Base-by-base conservation (phyloP, 2,113 vertebrate species). In the Uria aalge region DNA sequence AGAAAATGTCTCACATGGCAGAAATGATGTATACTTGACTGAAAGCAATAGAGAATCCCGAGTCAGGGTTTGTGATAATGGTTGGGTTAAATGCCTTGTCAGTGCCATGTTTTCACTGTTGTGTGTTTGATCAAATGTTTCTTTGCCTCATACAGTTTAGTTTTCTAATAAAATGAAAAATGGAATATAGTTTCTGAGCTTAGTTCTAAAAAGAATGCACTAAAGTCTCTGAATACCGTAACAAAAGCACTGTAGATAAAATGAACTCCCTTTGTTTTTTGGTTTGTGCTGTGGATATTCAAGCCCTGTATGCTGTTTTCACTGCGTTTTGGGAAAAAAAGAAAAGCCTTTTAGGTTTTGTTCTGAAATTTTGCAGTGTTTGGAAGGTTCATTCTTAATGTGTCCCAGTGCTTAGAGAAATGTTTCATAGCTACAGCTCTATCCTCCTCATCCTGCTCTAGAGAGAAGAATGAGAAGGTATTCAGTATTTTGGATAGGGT, bases 1-100 rank as follows among this genome's bases (percentile, higher is more conserved):
- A 99, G 98, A 99, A 99, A 95, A 99, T 98, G 98, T 99, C 99
- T 11, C 99, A 99, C 92, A 98, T 98, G 99, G 98, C 99, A 12
- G 98, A 99, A 97, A 99, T 99, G 99, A 98, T 98, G 98, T 99
- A 99, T 85, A 99, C 98, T 83, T 99, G 97, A 98, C 92, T 79
- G 82, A 23, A 17, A 95, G 86, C 76, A 85, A 66, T 8, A 68
- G 57, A 73, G 75, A 45, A 71, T 60, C 73, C 40, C 15, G 75
- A 56, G 64, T n/a, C 48, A 22, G 41, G 73, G 53, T 89, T 84
- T 80, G 91, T 86, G 88, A 47, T 80, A 94, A 95, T 66, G 64
- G 52, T 67, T 67, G 76, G 78, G 81, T 89, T 92, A 88, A 93
- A 87, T 43, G 92, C 77, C 91, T 77, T 71, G 92, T 91, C 85